A percentile compares a stretch with the other conserved stretches of the same genome.
Conservation (phyloP, 2,797 vertebrate species). For the Sarcophilus harrisii region DNA sequence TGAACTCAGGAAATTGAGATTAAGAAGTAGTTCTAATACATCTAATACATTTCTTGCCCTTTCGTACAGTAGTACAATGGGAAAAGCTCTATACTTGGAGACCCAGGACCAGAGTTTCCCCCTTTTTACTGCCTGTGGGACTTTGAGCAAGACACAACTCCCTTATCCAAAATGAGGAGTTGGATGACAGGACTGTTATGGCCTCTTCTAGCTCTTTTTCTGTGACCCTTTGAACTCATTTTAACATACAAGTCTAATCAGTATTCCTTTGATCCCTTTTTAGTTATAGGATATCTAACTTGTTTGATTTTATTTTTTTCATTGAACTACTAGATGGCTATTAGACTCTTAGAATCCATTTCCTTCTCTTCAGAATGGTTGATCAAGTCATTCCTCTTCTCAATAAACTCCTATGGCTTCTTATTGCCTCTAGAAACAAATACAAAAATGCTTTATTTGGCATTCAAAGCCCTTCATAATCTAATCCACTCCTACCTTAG, state of each 20-base stretch:
- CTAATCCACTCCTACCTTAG: neutral
- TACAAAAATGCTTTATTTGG: neutral
- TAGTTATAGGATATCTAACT: neutral
- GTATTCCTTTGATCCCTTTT: neutral
- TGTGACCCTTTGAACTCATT: neutral
- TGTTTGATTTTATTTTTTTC: neutral
- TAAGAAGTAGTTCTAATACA: neutral
- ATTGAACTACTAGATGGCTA: neutral
- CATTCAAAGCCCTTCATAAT: neutral
- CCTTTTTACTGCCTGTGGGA: neutral
- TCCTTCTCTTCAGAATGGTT: neutral
- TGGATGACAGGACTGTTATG: neutral
- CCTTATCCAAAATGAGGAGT: neutral
- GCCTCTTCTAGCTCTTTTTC: neutral
- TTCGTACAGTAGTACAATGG: neutral
- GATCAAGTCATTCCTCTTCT: neutral
- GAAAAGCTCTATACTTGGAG: neutral
- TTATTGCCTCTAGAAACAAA: neutral
- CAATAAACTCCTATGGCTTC: neutral
- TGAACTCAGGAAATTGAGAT: neutral
- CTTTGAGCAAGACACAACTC: neutral
- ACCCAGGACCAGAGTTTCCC: neutral
- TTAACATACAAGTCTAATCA: neutral
- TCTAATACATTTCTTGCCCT: neutral
- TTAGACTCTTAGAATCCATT: neutral